Base-by-base conservation (phyloP, 1,140 invertebrate genomes). In the Rhagoletis zephyria region DNA sequence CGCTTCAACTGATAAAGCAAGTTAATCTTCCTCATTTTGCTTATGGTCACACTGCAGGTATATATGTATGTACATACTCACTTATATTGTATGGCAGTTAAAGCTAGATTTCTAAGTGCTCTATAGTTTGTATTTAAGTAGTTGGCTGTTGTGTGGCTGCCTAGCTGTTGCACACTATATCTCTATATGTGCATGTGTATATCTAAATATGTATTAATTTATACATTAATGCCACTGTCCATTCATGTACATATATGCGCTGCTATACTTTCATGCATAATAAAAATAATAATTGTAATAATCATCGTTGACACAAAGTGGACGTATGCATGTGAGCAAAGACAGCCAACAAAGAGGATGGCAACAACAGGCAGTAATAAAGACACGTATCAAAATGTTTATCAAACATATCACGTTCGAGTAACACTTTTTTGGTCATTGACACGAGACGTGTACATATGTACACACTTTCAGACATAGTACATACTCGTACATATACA, bases 331-430 rank as follows among this genome's bases (percentile, higher is more conserved):
- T 30, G 48, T 19, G 19, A 7, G 16, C 14, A 51, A 81, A 56
- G 74, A 81, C 51, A 81, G 74, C 74, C 7, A 81, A 30, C 30
- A 30, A 30, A 42, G 74, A 51, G 45, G n/a, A 19, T 59, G 74
- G 6, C n/a, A 59, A 51, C 45, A 81, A 51, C 5, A 56, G 4
- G 51, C 4, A 77, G 9, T 4, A 51, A 56, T 30, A 40, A 56
- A 81, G 19, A 81, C 51, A 51, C 30, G 30, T 30, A 2, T 51
- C 74, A 77, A 77, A 81, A 56, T 81, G 74, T 81, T 81, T 81
- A 81, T 81, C 74, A 81, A 81, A 81, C 74, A 81, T 56, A 81
- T 81, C 74, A 81, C 74, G 74, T 81, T 81, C 48, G 56, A 81
- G 48, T 81, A 81, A 81, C 19, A 81, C 74, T 81, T 59, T 81